Base-by-base conservation (phyloP, 2,797 vertebrate species). In the Aselliscus stoliczkanus region DNA sequence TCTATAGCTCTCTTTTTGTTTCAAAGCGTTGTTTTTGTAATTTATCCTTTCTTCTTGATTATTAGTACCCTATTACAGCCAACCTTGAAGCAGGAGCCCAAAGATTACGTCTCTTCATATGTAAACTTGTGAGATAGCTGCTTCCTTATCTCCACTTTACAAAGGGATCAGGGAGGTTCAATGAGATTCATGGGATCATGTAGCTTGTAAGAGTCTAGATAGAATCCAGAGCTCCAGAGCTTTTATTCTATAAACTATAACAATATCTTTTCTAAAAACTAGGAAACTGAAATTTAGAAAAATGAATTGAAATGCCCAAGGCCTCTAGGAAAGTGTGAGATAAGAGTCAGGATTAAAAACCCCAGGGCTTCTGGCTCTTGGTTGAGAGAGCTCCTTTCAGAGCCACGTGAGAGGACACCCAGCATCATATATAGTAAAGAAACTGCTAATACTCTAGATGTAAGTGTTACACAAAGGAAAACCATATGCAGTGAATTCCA, bases 401-500 rank as follows among this genome's bases (percentile, higher is more conserved):
- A 93, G 13, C 18, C 70, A 76, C 7, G 1, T 0, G 89, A 93
- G 15, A 69, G 31, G 23, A 64, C 70, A 95, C 42, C 18, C 14
- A 96, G 60, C 52, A 85, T 86, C 7, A 20, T 18, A 96, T 69
- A 72, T 7, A 10, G 65, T 84, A 73, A 97, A 93, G 70, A 90
- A 97, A 97, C 75, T 1, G 44, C 64, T 7, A 87, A 50, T 95
- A 58, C 60, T 70, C 54, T 84, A 92, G 92, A 65, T 1, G 23
- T 18, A 23, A 7, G 10, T n/a, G 67, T 92, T 94, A 94, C 91
- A 75, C 72, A 94, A 93, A 87, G 67, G 42, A 92, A 95, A 89
- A 75, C 73, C 10, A 54, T 21, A 73, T 85, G 60, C 58, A 37
- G 20, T 58, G 64, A 76, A 86, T 82, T 69, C 65, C 52, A 77